Percentiles rank a stretch among this genome's conserved stretches.
phyloP scores from a whole-genome alignment of 2,888 invertebrate species.

The Limnephilus marmoratus region DNA sequence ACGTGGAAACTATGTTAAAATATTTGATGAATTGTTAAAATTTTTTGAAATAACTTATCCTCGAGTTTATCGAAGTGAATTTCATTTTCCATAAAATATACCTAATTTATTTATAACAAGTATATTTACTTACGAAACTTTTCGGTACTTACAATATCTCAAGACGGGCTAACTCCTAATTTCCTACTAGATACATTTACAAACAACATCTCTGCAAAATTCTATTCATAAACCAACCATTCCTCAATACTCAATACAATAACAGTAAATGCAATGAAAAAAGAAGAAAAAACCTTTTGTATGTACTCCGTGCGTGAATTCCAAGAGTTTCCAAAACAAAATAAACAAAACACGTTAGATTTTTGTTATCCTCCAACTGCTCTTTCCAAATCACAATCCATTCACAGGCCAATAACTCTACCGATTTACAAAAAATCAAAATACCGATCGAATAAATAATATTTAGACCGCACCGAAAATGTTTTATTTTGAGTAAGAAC shows the following conservation, averaged over 20 bases:
- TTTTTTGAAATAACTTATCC: too few relatives aligned
- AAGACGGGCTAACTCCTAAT: not conserved
- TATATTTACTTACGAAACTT: too few relatives aligned
- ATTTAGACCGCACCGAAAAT: not conserved
- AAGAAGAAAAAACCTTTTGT: slow-evolving; percentile 17
- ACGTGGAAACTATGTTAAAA: too few relatives aligned
- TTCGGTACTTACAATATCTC: not conserved
- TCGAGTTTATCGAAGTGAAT: too few relatives aligned
- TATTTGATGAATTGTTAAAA: too few relatives aligned
- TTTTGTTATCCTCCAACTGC: slow-evolving; percentile 4
- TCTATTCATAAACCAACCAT: not conserved
- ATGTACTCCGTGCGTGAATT: not conserved
- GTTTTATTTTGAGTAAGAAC: not conserved
- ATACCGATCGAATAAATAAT: not conserved
- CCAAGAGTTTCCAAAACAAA: not conserved
- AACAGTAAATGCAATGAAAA: not conserved
- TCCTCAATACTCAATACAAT: not conserved
- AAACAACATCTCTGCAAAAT: not conserved
- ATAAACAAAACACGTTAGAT: slow-evolving; percentile 28
- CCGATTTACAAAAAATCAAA: not conserved
- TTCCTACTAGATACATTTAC: not conserved
- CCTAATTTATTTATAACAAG: too few relatives aligned
- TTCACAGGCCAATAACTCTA: slow-evolving; percentile 23
- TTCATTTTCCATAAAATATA: too few relatives aligned
- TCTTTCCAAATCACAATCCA: slow-evolving; percentile 21